These are phyloP conservation scores for Dicycla oo DNA, from an alignment of 2,888 invertebrate species.

Conservation along the genomic window DNA sequence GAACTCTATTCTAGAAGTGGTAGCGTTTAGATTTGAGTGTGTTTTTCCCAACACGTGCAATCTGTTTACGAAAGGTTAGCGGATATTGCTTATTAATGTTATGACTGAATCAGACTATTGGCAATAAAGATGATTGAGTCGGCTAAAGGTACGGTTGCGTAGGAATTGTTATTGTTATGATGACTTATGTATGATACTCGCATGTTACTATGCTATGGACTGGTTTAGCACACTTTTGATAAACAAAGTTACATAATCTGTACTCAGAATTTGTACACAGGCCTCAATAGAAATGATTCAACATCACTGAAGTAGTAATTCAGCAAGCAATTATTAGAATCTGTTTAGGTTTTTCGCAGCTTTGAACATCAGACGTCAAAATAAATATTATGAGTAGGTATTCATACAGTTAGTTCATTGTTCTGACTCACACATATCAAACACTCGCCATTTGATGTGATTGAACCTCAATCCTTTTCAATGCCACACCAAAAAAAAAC, in stretches of 20 bases:
- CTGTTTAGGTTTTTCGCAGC: conserved; percentile 41
- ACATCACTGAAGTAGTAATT: conserved; percentile 29
- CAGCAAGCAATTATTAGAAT: conserved; percentile 39
- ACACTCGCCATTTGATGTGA: conserved; percentile 51
- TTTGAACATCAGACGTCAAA: conserved; percentile 47
- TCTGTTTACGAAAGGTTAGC: conserved; percentile 82
- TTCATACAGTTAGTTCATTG: conserved; percentile 37
- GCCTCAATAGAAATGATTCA: conserved; percentile 17
- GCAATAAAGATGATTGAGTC: conserved; percentile 83
- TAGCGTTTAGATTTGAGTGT: conserved; percentile 64
- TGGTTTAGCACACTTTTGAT: neutral
- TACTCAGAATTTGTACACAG: conserved; percentile 3
- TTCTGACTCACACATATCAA: conserved; percentile 46
- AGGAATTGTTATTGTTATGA: conserved; percentile 47
- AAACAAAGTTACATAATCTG: conserved; percentile 26
- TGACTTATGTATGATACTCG: conserved; percentile 17
- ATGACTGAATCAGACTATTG: conserved; percentile 84
- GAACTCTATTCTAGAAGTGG: conserved; percentile 23
- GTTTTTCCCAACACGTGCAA: conserved; percentile 77
- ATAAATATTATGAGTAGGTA: conserved; percentile 43
- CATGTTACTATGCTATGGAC: conserved; percentile 16
- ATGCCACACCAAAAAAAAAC: conserved; percentile 45
- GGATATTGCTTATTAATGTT: conserved; percentile 89
- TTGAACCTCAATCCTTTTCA: conserved; percentile 48
- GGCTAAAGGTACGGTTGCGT: conserved; percentile 64